Conservation (phyloP, 2,797 vertebrate genomes). For the Podarcis lilfordi region DNA sequence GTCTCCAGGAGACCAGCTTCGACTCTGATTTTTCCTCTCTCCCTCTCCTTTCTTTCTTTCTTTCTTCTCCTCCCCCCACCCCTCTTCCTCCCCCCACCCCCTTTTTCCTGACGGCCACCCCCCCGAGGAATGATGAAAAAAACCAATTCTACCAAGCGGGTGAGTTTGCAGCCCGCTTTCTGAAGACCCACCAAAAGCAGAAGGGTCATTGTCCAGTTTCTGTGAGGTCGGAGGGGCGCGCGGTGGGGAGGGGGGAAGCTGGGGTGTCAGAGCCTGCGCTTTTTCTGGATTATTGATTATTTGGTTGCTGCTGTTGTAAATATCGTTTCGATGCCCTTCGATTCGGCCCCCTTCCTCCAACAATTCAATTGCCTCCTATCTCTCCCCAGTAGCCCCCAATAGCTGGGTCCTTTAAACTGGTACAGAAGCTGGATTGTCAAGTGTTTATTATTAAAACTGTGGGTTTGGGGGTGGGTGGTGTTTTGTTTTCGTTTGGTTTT, state of each 20-base stretch:
- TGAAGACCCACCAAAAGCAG: rapidly evolving
- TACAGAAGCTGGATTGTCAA: too few relatives aligned
- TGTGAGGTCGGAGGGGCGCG: not conserved
- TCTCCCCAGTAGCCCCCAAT: not conserved
- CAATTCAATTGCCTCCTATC: not conserved
- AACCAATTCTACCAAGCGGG: slow-evolving; percentile 85
- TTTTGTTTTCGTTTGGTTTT: not conserved
- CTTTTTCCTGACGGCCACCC: slow-evolving; percentile 17
- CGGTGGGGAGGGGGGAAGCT: not conserved
- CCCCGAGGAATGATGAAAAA: slow-evolving; percentile 83
- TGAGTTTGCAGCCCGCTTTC: slow-evolving; percentile 67
- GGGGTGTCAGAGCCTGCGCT: too few relatives aligned
- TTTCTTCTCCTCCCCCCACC: not conserved
- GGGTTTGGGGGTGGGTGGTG: too few relatives aligned
- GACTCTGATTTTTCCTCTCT: not conserved
- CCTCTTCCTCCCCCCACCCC: not conserved
- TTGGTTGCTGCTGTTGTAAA: not conserved
- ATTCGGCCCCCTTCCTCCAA: not conserved
- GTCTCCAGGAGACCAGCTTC: not conserved
- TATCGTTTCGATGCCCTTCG: not conserved
- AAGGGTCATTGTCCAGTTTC: not conserved
- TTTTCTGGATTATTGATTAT: not conserved
- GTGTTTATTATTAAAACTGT: too few relatives aligned
- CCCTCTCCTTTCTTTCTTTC: not conserved
- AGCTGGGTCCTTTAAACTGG: not conserved